Conservation (phyloP, 2,797 vertebrate species). For the Lepus oiostolus region DNA sequence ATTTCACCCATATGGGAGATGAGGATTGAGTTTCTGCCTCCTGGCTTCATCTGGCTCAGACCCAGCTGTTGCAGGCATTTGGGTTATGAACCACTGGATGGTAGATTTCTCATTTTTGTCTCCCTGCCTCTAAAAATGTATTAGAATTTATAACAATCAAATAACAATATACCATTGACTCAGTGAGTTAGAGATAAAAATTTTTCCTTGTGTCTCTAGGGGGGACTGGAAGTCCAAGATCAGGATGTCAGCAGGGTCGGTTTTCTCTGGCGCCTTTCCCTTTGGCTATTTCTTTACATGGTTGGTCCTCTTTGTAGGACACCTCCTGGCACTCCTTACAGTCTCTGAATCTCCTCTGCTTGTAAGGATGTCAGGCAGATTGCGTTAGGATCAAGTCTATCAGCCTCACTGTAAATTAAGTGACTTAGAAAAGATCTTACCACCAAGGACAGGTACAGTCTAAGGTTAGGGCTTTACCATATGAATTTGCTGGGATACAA, state of each 20-base stretch:
- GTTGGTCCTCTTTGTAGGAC: too few species aligned
- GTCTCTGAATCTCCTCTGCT: neutral
- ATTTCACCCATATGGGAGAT: too few species aligned
- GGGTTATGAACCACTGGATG: too few species aligned
- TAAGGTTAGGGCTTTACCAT: neutral
- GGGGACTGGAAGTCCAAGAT: neutral
- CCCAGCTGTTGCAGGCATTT: too few species aligned
- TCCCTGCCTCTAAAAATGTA: neutral
- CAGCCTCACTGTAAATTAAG: neutral
- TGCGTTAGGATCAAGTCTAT: neutral
- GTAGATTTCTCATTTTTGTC: too few species aligned
- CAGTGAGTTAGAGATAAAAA: neutral
- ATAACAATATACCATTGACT: neutral
- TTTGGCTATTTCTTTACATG: neutral
- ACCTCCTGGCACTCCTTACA: fast-evolving
- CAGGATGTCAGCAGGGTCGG: neutral
- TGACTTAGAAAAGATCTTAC: neutral
- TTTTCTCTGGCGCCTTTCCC: neutral
- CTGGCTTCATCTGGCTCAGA: too few species aligned
- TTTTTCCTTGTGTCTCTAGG: neutral
- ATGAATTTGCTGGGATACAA: neutral
- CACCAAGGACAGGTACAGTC: neutral
- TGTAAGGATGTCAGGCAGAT: neutral
- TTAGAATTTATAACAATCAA: neutral
- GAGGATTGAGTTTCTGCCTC: too few species aligned